These are phyloP conservation scores for Uloborus plumipes DNA, from an alignment of 2,888 invertebrate genomes.

Conservation along the genomic window DNA sequence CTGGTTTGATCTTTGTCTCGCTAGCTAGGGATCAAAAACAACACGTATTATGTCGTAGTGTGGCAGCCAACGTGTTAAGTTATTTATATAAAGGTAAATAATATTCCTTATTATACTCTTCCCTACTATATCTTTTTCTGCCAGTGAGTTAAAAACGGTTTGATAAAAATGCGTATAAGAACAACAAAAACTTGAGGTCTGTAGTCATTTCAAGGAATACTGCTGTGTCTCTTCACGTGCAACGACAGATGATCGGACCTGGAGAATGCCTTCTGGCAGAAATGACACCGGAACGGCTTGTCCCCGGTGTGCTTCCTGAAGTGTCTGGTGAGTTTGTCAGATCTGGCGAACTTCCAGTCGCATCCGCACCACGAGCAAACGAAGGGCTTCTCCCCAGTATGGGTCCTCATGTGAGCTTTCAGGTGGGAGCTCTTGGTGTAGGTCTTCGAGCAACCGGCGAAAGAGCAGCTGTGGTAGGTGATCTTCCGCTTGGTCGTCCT, in stretches of 20 bases:
- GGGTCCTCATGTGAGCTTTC: slow-evolving; percentile 77
- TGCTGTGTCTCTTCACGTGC: slow-evolving; percentile 77
- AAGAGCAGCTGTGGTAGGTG: slow-evolving; percentile 74
- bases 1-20: no score
- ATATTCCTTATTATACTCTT: no score
- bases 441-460: slow-evolving; percentile 76
- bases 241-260: slow-evolving; percentile 78
- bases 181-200: no score
- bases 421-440: slow-evolving; percentile 78
- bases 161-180: no score
- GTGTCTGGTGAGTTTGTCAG: slow-evolving; percentile 77
- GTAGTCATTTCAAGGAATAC: not conserved
- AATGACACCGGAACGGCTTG: slow-evolving; percentile 77
- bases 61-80: no score
- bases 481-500: slow-evolving; percentile 73
- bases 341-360: slow-evolving; percentile 77
- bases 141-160: no score
- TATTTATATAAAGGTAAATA: no score
- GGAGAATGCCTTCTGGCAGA: slow-evolving; percentile 78
- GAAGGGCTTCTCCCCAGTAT: slow-evolving; percentile 79
- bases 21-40: no score
- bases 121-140: no score
- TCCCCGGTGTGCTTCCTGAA: slow-evolving; percentile 76
- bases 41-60: no score
- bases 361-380: slow-evolving; percentile 77